Base-by-base conservation (phyloP, 2,888 invertebrate genomes). In the Camponotus fellah region DNA sequence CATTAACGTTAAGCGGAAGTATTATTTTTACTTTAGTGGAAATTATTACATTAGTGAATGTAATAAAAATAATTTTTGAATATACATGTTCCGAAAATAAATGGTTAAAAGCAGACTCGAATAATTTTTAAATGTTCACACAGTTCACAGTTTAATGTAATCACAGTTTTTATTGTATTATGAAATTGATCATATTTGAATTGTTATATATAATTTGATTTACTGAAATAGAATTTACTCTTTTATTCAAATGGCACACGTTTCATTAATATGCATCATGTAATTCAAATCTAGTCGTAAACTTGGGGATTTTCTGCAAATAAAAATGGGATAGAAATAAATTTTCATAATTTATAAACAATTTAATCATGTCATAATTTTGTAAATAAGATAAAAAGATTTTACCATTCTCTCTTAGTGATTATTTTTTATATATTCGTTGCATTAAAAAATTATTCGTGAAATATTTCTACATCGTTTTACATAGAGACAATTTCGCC, bases 41-140 rank as follows among this genome's bases (percentile, higher is more conserved):
- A 43, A 60, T 74, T 74, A 60, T 60, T 58, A 60, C n/a, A 14
- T 40, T 17, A 58, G n/a, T 26, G 43, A 26, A n/a, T 74, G 40
- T 26, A 58, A 74, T 43, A 26, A 32, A 74, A 74, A 74, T 72
- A 72, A 72, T 72, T 72, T 9, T 58, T 40, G 14, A 3, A 37
- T 58, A 40, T n/a, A 8, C n/a, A 53, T 53, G 17, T 40, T 72
- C 10, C 43, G 17, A 17, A 60, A 60, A 58, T 74, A 74, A 72
- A 58, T 40, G 8, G 71, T 56, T 58, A 72, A 60, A 74, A 43
- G 40, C 58, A 12, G 6, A 43, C 4, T 3, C 3, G 3, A 60
- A 72, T 72, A 37, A 3, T 26, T 60, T 72, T 26, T 17, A 43
- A 26, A 12, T 58, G 58, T 4, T n/a, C n/a, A n/a, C n/a, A n/a